Evolutionary conservation across 2,113 vertebrate genomes (phyloP).

Genomic region (Eubucco bourcierii): DNA sequence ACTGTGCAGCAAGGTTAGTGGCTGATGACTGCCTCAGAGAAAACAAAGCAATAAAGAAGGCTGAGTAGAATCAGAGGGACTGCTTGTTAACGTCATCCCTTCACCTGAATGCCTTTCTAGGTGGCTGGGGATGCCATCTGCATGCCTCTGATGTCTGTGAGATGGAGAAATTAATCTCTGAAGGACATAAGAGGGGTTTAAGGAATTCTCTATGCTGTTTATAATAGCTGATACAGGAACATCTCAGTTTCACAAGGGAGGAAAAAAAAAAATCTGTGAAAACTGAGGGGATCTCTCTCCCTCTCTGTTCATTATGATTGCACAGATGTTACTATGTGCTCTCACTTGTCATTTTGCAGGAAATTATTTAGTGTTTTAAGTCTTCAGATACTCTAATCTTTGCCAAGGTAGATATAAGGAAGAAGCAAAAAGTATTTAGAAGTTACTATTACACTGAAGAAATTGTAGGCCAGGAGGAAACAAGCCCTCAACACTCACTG

Average conservation of each 20-base stretch:
- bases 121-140: neutral
- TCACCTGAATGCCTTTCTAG: neutral
- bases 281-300: neutral
- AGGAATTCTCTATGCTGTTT: slow-evolving; percentile 5
- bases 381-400: neutral
- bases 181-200: neutral
- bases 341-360: neutral
- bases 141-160: neutral
- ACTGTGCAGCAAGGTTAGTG: neutral
- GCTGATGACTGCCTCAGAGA: neutral
- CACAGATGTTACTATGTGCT: neutral
- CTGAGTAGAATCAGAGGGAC: neutral
- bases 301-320: rapidly evolving
- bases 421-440: neutral
- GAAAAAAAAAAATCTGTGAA: neutral
- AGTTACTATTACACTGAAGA: neutral
- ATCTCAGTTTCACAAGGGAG: slow-evolving; percentile 1
- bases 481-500: neutral
- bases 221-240: neutral
- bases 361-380: neutral
- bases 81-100: neutral
- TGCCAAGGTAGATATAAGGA: neutral
- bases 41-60: neutral
- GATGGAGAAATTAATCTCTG: slow-evolving; percentile 22
- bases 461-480: neutral